Conservation (phyloP, 2,797 vertebrate species). For the Merluccius polli region DNA sequence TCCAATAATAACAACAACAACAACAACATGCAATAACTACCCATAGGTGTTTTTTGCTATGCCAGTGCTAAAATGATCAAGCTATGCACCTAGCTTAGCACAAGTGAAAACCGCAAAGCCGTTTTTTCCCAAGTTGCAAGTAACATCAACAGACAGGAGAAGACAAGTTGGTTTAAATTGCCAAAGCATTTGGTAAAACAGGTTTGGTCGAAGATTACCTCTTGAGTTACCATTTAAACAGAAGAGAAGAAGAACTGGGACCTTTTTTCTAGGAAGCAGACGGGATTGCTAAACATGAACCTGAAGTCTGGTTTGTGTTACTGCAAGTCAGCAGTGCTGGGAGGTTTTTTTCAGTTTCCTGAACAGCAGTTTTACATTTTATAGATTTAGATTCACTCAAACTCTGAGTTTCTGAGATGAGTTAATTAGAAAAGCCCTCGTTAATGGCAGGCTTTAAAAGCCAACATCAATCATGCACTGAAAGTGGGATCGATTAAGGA, state of each 20-base stretch:
- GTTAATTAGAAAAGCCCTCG: neutral
- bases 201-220: neutral
- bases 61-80: too few relatives aligned
- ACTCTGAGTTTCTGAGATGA: neutral
- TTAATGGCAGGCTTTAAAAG: neutral
- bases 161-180: neutral
- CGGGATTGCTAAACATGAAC: neutral
- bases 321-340: neutral
- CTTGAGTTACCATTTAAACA: neutral
- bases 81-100: too few relatives aligned
- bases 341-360: neutral
- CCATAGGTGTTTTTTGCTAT: too few relatives aligned
- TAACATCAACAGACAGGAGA: too few relatives aligned
- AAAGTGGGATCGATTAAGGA: neutral
- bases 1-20: too few relatives aligned
- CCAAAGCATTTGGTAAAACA: neutral
- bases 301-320: neutral
- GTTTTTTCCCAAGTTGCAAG: too few relatives aligned
- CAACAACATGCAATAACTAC: too few relatives aligned
- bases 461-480: neutral
- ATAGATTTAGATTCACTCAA: neutral
- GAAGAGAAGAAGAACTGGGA: neutral
- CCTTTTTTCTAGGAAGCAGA: neutral
- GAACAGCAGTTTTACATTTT: constrained; percentile 1
- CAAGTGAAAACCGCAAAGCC: too few relatives aligned